Base-by-base conservation (phyloP, 2,113 vertebrate species). In the Jaculus jaculus region DNA sequence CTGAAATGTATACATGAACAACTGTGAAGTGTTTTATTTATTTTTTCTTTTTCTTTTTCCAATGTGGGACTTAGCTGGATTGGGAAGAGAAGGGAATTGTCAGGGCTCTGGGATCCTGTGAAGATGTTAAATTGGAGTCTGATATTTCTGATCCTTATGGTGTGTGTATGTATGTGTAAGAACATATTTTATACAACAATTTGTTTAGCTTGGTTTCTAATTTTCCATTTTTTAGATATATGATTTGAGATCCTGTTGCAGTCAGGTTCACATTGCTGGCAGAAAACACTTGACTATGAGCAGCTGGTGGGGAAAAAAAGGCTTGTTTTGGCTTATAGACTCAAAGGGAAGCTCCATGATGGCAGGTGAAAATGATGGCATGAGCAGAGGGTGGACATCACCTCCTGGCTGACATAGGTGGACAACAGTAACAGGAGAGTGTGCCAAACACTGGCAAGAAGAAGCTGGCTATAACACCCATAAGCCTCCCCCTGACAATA, bases 141-240 rank as follows among this genome's bases (percentile, higher is more conserved):
- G 61, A 21, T 75, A 69, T 73, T 91, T 34, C 32, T 84, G 77
- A 68, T 74, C 65, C 68, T 81, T 61, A 72, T 47, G 42, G 71
- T 78, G 32, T 17, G 51, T 68, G 42, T 61, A n/a, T 79, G 81
- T 78, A 37, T 51, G 54, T 26, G 32, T 51, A 66, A 72, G 72
- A 91, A 71, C 58, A 72, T 91, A 68, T 54, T 23, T 86, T 72
- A 81, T 82, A 39, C 32, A 91, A 74, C 47, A 85, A 30, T 78
- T 89, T 84, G 42, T 51, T 54, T 89, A 84, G 21, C n/a, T 95
- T 73, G 63, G 66, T 75, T 75, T 94, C 24, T 51, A 92, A 30
- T 30, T n/a, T 92, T 65, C 61, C 20, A 92, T 28, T 51, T 89
- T 91, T 92, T 66, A 80, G 79, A 24, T 66, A 42, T 28, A 39